Evolutionary conservation across 2,113 vertebrate genomes (phyloP), one percentile per base, ranked within the genome.

Genomic region (Tetraodon nigroviridis): DNA sequence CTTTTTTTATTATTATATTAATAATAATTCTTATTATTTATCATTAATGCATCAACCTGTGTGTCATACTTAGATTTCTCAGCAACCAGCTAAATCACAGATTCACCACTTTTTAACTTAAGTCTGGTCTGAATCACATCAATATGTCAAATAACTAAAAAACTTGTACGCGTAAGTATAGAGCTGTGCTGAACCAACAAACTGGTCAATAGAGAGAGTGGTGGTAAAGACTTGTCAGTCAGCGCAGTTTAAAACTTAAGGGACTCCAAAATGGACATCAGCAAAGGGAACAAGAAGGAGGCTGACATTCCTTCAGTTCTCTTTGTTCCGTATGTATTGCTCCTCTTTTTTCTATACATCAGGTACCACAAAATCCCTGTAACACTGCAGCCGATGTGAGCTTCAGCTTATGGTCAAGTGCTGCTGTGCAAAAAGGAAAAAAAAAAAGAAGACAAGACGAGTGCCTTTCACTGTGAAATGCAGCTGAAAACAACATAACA

Each of bases 301-400:
- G 51, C 4, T 19, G 64, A 5, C 14, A 22, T 46, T 56, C 62
- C 74, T 59, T 44, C 71, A 51, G 47, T 5, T 64, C 42, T 29
- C 53, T 72, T 76, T 76, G 59, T 68, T 78, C 64, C 59, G 58
- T 68, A 58, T 67, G 79, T 90, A 90, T 90, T 90, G 87, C 87
- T 90, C 80, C 83, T 81, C 78, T 86, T 32, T 61, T 76, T 37
- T 11, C 32, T 37, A 60, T 67, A 70, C 70, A 58, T 60, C 20
- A 44, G 55, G 62, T 75, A 72, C 50, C 75, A 67, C 58, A 50
- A 58, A 12, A 22, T 71, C 73, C 72, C 69, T 61, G 73, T 69
- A 81, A 79, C 75, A 69, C 80, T 72, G 72, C 56, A 74, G 71
- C 71, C 54, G 48, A 68, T 55, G 60, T 64, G 59, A 22, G 32